Evolutionary conservation across 2,797 vertebrate genomes (phyloP), one percentile per base, ranked within the genome.

Genomic region (Crenuchus spilurus): DNA sequence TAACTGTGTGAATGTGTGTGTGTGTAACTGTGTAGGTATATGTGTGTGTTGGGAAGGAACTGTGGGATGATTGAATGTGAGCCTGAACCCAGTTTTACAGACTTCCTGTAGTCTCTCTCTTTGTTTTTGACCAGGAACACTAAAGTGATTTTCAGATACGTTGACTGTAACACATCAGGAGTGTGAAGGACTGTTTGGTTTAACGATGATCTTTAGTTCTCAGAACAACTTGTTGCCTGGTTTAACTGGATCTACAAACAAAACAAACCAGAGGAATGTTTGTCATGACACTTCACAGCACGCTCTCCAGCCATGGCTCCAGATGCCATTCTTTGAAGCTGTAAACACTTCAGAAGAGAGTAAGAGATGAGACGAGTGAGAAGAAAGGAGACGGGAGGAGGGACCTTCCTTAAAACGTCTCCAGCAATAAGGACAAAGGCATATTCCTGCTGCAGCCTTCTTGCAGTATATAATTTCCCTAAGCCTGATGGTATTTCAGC

Each of bases 261-360:
- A 73, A 64, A 57, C 24, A 30, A 54, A 52, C 10, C 37, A 1
- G 8, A 41, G 39, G 14, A 44, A 64, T 64, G 13, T 37, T 26
- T 28, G 28, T 71, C 24, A 69, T 62, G 62, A 75, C 39, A 73
- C 20, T 83, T 71, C 55, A 57, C 30, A 67, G 82, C 78, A 74
- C 81, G 76, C 73, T 79, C 39, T 68, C 26, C 18, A 39, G 52
- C 73, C 20, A 60, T 72, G 58, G 74, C 81, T 84, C 68, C 81
- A 80, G 63, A 75, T 58, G 37, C 74, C 63, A 74, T 80, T 82
- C 75, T 78, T 87, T 69, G 72, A 88, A 86, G 82, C 84, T 88
- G 86, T 88, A 85, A 89, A 90, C 86, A 86, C 85, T 84, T 84
- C 65, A 75, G 74, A 83, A 33, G n/a, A 58, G 52, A 84, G 76